Conservation (phyloP, 2,113 vertebrate genomes). For the Bombycilla garrulus region DNA sequence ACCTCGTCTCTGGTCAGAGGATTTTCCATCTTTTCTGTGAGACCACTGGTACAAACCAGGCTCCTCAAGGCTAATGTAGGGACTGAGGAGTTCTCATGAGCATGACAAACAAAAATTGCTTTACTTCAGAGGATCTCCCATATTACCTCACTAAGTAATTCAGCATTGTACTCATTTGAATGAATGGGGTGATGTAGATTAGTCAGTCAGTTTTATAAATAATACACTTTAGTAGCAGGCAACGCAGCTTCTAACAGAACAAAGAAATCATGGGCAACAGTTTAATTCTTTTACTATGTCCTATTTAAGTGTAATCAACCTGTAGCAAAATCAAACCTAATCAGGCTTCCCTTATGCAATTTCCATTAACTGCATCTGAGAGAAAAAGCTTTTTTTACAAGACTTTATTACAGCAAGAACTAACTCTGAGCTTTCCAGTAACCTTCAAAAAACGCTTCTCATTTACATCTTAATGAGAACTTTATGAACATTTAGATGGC, state of each 20-base stretch:
- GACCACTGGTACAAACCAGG: neutral
- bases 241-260: neutral
- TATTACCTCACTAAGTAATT: neutral
- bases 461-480: neutral
- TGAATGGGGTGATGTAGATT: neutral
- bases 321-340: neutral
- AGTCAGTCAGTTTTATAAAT: neutral
- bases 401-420: neutral
- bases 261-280: neutral
- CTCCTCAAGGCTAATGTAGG: neutral
- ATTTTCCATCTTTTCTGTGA: neutral
- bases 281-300: neutral
- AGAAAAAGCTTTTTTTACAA: neutral
- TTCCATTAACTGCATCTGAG: neutral
- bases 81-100: neutral
- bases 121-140: neutral
- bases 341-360: neutral
- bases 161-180: neutral
- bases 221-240: neutral
- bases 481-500: neutral
- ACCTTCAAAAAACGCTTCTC: neutral
- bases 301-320: neutral
- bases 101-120: neutral
- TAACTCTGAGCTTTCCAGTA: neutral
- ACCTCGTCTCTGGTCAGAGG: neutral